These are phyloP conservation scores for Sisor rabdophorus DNA, from an alignment of 2,113 vertebrate genomes.

Conservation along the genomic window DNA sequence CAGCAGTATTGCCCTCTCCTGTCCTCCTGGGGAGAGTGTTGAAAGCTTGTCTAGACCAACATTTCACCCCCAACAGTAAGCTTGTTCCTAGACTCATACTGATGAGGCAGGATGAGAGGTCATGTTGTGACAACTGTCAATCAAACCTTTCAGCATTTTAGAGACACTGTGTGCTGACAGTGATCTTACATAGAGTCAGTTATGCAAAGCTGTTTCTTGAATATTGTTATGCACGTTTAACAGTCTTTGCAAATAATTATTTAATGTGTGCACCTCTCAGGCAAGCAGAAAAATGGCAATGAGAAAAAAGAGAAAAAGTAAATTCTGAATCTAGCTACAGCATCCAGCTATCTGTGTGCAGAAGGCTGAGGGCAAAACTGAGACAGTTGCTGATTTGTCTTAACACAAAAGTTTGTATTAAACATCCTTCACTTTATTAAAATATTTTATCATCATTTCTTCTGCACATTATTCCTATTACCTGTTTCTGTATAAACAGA, in stretches of 20 bases:
- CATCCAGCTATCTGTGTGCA: background rate
- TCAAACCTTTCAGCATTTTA: background rate
- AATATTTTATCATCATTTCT: background rate
- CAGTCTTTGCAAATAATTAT: background rate
- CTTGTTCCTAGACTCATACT: background rate
- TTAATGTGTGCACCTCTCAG: background rate
- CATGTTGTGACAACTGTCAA: conserved; percentile 12
- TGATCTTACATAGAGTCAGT: background rate
- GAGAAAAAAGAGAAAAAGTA: background rate
- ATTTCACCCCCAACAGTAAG: conserved; percentile 9
- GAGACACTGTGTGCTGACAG: background rate
- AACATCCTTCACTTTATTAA: background rate
- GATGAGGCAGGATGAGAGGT: background rate
- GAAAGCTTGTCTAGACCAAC: conserved; percentile 32
- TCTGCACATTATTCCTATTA: background rate
- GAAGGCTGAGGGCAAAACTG: background rate
- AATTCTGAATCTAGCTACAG: background rate
- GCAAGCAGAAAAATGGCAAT: background rate
- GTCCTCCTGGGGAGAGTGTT: conserved; percentile 14
- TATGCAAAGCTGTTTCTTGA: background rate
- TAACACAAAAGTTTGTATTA: background rate
- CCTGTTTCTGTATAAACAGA: background rate
- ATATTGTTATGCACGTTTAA: background rate
- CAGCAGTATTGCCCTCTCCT: background rate
- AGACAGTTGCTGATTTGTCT: background rate